Base-by-base conservation (phyloP, 2,888 invertebrate species). In the Caenorhabditis becei region DNA sequence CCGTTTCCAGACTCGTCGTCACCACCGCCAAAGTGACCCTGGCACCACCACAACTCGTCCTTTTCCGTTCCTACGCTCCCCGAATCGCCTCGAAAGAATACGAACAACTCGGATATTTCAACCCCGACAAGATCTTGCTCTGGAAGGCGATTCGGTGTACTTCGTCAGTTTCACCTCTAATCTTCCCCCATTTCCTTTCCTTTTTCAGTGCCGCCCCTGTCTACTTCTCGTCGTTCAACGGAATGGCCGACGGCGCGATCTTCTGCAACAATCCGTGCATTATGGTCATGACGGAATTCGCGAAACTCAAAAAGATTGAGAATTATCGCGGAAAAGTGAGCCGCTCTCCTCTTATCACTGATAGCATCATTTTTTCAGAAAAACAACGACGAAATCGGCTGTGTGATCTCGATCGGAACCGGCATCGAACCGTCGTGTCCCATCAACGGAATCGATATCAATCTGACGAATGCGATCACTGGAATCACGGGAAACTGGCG, bases 331-430 rank as follows among this genome's bases (percentile, higher is more conserved):
- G 80, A 16, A 70, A 75, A 18, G 80, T 80, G 67, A 37, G 51
- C 51, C n/a, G n/a, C n/a, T n/a, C n/a, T n/a, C n/a, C n/a, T 23
- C 26, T 35, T 23, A 4, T n/a, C 1, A 8, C 11, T 16, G 2
- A 14, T 18, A 28, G 20, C 44, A 51, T 32, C 24, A 11, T 35
- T 37, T 26, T 67, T 65, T 16, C 47, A 80, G 69, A 66, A 58
- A 18, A 85, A 85, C 37, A 63, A 51, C 1, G 83, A 81, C 26
- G 94, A 94, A 16, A 93, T 95, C 0, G 93, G 94, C 0, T 93
- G 94, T 62, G 94, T 96, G 0, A 94, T 96, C 11, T 96, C 96
- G 0, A 91, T 96, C 5, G 96, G 96, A 4, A 93, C 93, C n/a
- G 94, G 94, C 1, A 90, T 92, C 44, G 90, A 85, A 51, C 84